Evolutionary conservation across 2,113 vertebrate species (phyloP).

Genomic region (Monarcha castaneiventris): DNA sequence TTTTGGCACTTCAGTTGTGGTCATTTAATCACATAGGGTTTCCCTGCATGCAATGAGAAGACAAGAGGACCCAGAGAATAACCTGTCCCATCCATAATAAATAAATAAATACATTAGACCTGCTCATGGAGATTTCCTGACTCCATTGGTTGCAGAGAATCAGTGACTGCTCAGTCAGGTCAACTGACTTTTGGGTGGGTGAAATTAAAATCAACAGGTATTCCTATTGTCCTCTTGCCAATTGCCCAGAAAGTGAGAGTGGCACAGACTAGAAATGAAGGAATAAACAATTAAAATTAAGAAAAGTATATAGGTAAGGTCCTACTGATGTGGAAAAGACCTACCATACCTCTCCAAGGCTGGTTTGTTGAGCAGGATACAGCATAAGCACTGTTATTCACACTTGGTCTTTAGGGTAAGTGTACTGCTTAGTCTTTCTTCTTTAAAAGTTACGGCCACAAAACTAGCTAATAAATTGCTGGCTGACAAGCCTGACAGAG

Average conservation of each 20-base stretch:
- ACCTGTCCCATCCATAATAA: background rate
- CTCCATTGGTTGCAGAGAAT: background rate
- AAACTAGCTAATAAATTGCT: slow-evolving; percentile 50
- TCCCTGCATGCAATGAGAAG: background rate
- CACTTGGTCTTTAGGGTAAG: background rate
- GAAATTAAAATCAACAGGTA: background rate
- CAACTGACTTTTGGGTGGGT: background rate
- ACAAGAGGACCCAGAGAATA: background rate
- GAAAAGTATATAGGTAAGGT: background rate
- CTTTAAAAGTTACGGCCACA: slow-evolving; percentile 56
- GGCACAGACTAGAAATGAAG: background rate
- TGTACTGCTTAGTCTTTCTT: background rate
- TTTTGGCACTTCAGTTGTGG: background rate
- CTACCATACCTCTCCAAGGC: background rate
- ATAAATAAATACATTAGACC: background rate
- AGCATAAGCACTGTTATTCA: background rate
- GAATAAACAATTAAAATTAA: background rate
- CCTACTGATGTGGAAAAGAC: background rate
- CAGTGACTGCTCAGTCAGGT: background rate
- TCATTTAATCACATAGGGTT: background rate
- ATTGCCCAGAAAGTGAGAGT: background rate
- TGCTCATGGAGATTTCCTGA: background rate
- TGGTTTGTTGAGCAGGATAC: background rate
- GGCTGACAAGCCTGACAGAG: slow-evolving; percentile 63
- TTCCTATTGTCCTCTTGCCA: background rate